Evolutionary conservation across 2,888 invertebrate species (phyloP).

Genomic region (Eurois occulta): DNA sequence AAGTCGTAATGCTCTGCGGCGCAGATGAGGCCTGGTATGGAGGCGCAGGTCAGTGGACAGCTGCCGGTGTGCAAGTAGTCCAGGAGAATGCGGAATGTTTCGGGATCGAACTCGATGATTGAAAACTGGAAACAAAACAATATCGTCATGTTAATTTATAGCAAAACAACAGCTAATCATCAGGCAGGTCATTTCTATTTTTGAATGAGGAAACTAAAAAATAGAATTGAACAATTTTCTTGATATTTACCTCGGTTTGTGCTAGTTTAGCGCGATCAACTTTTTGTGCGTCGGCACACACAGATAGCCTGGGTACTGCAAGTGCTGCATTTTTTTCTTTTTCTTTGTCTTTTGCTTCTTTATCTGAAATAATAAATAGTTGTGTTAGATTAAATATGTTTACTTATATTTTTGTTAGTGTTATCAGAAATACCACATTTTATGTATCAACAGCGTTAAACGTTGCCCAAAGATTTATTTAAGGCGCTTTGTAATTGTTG

Average conservation of each 20-base stretch:
- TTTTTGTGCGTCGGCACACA: conserved; percentile 98
- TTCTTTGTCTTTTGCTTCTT: conserved; percentile 95
- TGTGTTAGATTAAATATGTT: background rate
- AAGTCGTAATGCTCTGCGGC: conserved; percentile 98
- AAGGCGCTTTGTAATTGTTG: conserved; percentile 35
- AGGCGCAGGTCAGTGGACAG: conserved; percentile 97
- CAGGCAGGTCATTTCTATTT: conserved; percentile 33
- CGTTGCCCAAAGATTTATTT: conserved; percentile 38
- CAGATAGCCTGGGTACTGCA: conserved; percentile 96
- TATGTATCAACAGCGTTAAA: conserved; percentile 6
- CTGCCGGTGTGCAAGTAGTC: conserved; percentile 98
- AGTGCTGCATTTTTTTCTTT: conserved; percentile 94
- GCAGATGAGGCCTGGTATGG: conserved; percentile 97
- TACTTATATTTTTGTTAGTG: background rate
- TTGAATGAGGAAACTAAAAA: conserved; percentile 29
- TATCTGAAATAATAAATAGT: conserved; percentile 90
- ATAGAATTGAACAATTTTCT: conserved; percentile 17
- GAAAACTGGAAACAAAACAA: conserved; percentile 92
- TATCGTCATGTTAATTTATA: conserved; percentile 8
- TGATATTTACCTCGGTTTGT: conserved; percentile 94
- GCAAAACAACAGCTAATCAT: conserved; percentile 19
- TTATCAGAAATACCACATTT: background rate
- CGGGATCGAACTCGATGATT: conserved; percentile 98
- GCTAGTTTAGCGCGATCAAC: conserved; percentile 97
- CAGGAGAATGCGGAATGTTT: conserved; percentile 96